phyloP scores from a whole-genome alignment of 2,113 vertebrate species.

The Chaetura pelagica region DNA sequence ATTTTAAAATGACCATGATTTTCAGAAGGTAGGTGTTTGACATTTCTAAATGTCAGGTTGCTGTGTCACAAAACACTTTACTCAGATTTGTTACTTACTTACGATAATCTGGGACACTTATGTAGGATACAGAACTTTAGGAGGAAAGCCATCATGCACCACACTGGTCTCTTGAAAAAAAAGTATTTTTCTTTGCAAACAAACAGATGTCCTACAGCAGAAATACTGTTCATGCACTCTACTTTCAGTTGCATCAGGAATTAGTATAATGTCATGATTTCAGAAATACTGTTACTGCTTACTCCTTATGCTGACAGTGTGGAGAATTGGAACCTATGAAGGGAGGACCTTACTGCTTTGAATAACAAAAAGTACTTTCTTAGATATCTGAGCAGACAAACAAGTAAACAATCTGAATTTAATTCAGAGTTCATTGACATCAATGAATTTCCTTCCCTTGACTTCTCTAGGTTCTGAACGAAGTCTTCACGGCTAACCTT shows the following conservation, averaged over 20 bases:
- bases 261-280: background rate
- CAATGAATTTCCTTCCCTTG: background rate
- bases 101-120: background rate
- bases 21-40: background rate
- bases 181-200: background rate
- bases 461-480: background rate
- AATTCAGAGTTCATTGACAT: background rate
- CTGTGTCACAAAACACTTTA: background rate
- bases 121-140: background rate
- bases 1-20: background rate
- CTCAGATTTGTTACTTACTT: background rate
- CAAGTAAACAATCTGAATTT: background rate
- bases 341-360: background rate
- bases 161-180: background rate
- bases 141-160: background rate
- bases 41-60: background rate
- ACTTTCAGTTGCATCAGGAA: background rate
- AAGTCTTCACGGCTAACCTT: background rate
- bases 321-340: background rate
- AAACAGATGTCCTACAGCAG: background rate
- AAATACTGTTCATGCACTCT: background rate
- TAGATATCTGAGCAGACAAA: background rate
- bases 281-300: background rate
- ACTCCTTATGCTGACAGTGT: background rate
- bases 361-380: background rate